Evolutionary conservation across 2,113 vertebrate species (phyloP), one percentile per base, ranked within the genome.

Genomic region (Menura novaehollandiae): DNA sequence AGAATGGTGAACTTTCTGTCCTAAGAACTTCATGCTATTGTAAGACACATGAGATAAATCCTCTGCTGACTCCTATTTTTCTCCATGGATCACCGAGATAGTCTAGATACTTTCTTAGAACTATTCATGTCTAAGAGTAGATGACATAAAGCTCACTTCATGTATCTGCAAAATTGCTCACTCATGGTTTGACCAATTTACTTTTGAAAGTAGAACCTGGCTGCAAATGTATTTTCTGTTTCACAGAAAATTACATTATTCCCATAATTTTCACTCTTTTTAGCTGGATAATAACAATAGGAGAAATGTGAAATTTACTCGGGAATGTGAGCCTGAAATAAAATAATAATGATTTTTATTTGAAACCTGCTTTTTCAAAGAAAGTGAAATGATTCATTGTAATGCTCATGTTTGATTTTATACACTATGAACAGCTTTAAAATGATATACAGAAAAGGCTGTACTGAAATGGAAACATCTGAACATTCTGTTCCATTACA

Each of bases 401-500:
- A 89, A 88, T 64, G 44, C 1, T 88, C 3, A 4, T 89, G n/a
- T 89, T 94, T 91, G 76, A 96, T 85, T 93, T 89, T 64, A 85
- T 77, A 72, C 32, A 68, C 33, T 62, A 41, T 39, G 85, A 91
- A 68, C 14, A 75, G 35, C 21, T 95, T 93, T 88, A 85, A 87
- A 81, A 81, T 72, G 10, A 72, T 39, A 72, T 39, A 91, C 26
- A 63, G 82, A 89, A 86, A 95, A 72, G 37, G 24, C 84, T 73
- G 62, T 85, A 75, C 91, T 68, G 77, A 92, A 92, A 94, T 88
- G 60, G 66, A 91, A 92, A 78, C 8, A 56, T 87, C 62, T 91
- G 81, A 91, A 93, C 68, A 68, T 89, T 92, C 73, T 86, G 60
- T 95, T 93, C 89, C 39, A 78, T 92, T 92, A 89, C 58, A 71